Evolutionary conservation across 2,797 vertebrate genomes (phyloP).

Genomic region (Aratinga solstitialis): DNA sequence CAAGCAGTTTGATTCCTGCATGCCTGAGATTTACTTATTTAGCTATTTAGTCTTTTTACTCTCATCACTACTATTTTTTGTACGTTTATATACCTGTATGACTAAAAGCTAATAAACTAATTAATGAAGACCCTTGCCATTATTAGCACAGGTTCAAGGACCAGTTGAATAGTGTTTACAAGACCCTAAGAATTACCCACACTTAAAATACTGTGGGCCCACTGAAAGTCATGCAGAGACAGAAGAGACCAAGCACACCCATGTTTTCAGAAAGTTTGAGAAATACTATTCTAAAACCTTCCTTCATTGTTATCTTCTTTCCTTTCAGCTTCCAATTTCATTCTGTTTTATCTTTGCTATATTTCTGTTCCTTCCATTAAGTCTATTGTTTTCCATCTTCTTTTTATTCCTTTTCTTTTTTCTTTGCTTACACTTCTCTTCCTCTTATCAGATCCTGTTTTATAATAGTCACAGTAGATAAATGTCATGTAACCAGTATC

Average conservation of each 20-base stretch:
- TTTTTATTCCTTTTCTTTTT: background rate
- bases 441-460: background rate
- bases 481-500: background rate
- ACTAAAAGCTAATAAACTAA: background rate
- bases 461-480: background rate
- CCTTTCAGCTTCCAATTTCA: conserved; percentile 13
- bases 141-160: background rate
- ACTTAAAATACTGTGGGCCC: background rate
- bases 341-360: conserved; percentile 7
- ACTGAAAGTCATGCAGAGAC: background rate
- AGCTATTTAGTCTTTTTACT: background rate
- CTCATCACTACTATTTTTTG: background rate
- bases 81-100: background rate
- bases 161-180: background rate
- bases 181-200: background rate
- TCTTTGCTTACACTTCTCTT: background rate
- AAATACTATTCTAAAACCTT: background rate
- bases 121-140: background rate
- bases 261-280: background rate
- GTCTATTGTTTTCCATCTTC: background rate
- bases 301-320: conserved; percentile 15
- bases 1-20: background rate
- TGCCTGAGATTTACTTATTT: background rate
- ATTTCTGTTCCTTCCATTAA: conserved; percentile 14
- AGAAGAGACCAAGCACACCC: background rate